These are phyloP conservation scores for Alosa sapidissima DNA, from an alignment of 2,797 vertebrate species.

Conservation along the genomic window DNA sequence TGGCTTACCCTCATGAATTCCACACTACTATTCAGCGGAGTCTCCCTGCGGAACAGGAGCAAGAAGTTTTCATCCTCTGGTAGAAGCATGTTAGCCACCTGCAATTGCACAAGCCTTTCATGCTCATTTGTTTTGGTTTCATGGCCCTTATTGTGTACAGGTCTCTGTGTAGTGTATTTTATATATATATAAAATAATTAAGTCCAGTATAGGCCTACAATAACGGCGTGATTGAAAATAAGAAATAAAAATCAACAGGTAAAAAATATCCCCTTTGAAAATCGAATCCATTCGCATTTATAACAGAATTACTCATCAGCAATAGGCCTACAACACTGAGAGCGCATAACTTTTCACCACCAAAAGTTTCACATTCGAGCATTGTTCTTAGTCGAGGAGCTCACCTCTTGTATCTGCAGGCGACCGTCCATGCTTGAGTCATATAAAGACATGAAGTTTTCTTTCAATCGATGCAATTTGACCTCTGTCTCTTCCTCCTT, in stretches of 20 bases:
- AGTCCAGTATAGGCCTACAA: no score
- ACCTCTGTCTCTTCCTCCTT: constrained; percentile 71
- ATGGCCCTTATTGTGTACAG: not conserved
- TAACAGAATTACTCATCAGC: no score
- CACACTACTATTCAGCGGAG: constrained; percentile 89
- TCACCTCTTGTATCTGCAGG: constrained; percentile 84
- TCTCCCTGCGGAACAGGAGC: constrained; percentile 86
- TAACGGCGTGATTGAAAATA: no score
- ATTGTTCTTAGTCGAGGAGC: not conserved
- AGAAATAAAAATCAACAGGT: not conserved
- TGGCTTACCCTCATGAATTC: constrained; percentile 88
- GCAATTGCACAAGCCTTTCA: not conserved
- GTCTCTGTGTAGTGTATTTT: no score
- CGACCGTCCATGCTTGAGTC: constrained; percentile 64
- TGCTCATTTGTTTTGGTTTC: not conserved
- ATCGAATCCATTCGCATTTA: not conserved
- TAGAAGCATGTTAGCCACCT: constrained; percentile 84
- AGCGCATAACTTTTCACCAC: not conserved
- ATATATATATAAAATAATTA: no score
- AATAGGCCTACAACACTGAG: no score
- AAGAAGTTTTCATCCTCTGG: constrained; percentile 90
- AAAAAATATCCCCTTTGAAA: not conserved
- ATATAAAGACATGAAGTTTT: constrained; percentile 65
- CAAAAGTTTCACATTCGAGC: not conserved
- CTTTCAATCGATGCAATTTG: constrained; percentile 69